Evolutionary conservation across 2,888 invertebrate genomes (phyloP).

Genomic region (Chrysodeixis includens): DNA sequence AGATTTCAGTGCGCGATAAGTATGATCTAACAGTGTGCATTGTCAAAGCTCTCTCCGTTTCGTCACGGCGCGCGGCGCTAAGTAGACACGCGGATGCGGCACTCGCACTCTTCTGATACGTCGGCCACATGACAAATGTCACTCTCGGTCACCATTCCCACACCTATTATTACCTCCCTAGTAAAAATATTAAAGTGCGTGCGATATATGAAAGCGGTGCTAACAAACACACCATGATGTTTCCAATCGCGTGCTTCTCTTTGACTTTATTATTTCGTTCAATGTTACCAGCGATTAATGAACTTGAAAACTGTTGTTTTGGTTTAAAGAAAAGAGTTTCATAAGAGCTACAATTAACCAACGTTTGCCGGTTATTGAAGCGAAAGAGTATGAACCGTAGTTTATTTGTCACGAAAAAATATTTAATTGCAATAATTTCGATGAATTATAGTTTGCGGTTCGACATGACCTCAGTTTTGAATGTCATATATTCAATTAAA

Average conservation of each 20-base stretch:
- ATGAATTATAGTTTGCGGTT: conserved; percentile 33
- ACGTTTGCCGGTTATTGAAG: neutral
- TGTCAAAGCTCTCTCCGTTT: conserved; percentile 59
- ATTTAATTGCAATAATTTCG: conserved; percentile 26
- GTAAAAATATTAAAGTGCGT: conserved; percentile 24
- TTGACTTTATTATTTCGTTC: conserved; percentile 2
- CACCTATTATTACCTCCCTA: conserved; percentile 8
- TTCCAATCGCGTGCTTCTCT: conserved; percentile 13
- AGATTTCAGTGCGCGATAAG: conserved; percentile 27
- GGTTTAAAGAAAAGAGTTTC: neutral
- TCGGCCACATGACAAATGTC: conserved; percentile 14
- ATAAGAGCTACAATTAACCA: neutral
- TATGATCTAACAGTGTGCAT: conserved; percentile 54
- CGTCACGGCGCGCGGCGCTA: conserved; percentile 45
- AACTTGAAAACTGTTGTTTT: conserved; percentile 17
- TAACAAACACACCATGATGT: conserved; percentile 23
- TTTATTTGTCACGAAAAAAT: neutral
- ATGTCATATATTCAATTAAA: conserved; percentile 37
- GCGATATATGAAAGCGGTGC: conserved; percentile 46
- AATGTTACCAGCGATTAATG: conserved; percentile 14
- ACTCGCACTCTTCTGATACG: conserved; percentile 3
- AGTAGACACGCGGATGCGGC: conserved; percentile 33
- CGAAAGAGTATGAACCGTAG: neutral
- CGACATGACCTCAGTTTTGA: conserved; percentile 41
- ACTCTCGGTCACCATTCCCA: conserved; percentile 16